Evolutionary conservation across 2,888 invertebrate genomes (phyloP).

Genomic region (Acrobasis suavella): DNA sequence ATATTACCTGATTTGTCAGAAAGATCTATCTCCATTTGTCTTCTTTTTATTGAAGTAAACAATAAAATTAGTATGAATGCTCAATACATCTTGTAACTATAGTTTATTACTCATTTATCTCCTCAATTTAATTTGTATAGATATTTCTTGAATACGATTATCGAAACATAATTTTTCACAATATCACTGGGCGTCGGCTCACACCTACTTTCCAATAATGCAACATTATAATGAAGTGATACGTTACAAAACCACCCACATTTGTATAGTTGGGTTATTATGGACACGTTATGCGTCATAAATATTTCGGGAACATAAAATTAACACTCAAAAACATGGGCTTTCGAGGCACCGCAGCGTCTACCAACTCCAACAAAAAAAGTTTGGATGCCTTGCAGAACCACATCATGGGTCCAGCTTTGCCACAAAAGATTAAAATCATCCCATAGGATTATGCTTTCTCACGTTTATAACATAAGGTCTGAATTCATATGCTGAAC

Average conservation of each 20-base stretch:
- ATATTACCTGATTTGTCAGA: too few relatives aligned
- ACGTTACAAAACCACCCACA: constrained; percentile 77
- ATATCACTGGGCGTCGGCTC: constrained; percentile 20
- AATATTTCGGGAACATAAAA: constrained; percentile 82
- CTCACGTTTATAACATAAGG: constrained; percentile 38
- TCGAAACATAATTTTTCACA: background rate
- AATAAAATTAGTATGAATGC: too few relatives aligned
- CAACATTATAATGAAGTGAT: constrained; percentile 71
- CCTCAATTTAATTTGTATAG: too few relatives aligned
- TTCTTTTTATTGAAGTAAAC: too few relatives aligned
- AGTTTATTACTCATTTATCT: too few relatives aligned
- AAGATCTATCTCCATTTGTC: too few relatives aligned
- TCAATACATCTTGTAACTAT: too few relatives aligned
- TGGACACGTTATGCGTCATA: constrained; percentile 80
- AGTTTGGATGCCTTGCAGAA: constrained; percentile 74
- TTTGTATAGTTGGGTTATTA: constrained; percentile 78
- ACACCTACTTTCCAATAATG: constrained; percentile 33
- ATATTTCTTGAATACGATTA: constrained; percentile 3
- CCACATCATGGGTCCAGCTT: constrained; percentile 53
- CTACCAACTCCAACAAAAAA: constrained; percentile 75
- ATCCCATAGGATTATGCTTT: constrained; percentile 31
- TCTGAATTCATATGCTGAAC: constrained; percentile 35
- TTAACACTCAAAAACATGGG: constrained; percentile 81
- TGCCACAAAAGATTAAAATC: constrained; percentile 45
- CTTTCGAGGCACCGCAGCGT: constrained; percentile 79